Evolutionary conservation across 2,888 invertebrate species (phyloP), one percentile per base, ranked within the genome.

Genomic region (Aphodius granarius): DNA sequence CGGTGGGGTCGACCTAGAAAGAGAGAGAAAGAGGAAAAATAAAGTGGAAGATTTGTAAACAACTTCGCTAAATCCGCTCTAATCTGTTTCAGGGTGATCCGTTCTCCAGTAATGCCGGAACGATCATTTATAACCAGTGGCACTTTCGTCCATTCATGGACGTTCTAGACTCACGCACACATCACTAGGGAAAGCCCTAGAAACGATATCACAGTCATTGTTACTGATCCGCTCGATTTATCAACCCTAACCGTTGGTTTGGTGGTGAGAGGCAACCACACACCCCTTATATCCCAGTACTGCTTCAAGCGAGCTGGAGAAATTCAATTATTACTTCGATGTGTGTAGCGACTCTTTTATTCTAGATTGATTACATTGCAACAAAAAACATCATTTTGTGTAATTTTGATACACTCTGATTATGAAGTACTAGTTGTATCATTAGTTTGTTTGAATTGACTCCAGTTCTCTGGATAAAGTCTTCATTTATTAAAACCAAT

Each of bases 21-120:
- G n/a, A n/a, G n/a, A n/a, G n/a, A 43, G 68, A 20, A 21, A 68
- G 22, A 19, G 68, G 68, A 43, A 68, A 68, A 68, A 68, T 68
- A 68, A 68, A 68, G 68, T 68, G 22, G 68, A 68, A 68, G 68
- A 68, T 68, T 68, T 68, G 68, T 68, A 68, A 68, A 68, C 68
- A 68, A 68, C 68, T 68, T 68, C 22, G 21, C n/a, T 22, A 22
- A 16, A 68, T 68, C 68, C n/a, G 20, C 5, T 22, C 20, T 68
- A 68, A 68, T 68, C 68, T 68, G 21, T 13, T 43, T 43, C 43
- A 43, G 43, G 6, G 43, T 13, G 43, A 13, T 43, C n/a, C n/a
- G n/a, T n/a, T n/a, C n/a, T n/a, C n/a, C n/a, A 43, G 43, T 43
- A 43, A 43, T 43, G 43, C 43, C 43, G 9, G 43, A 43, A 13